Percentiles rank a stretch among this genome's conserved stretches.
Evolutionary conservation across 2,113 vertebrate species (phyloP).

Genomic region (Lepisosteus osseus): DNA sequence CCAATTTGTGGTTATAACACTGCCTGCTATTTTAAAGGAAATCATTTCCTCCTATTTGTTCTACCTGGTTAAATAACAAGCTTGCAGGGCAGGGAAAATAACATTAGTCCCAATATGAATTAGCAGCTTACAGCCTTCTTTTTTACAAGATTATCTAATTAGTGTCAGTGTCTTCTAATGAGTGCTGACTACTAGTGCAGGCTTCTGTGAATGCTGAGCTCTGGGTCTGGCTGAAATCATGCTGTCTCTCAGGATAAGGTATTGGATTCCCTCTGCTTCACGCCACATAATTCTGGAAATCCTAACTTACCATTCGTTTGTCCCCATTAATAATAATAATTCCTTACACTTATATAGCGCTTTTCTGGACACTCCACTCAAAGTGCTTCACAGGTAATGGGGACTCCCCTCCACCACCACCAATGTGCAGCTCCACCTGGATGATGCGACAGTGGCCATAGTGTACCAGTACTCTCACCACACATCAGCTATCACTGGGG

Average conservation of each 20-base stretch:
- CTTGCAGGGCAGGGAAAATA: conserved; percentile 32
- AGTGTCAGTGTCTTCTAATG: conserved; percentile 42
- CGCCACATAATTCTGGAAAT: conserved; percentile 38
- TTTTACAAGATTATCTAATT: conserved; percentile 52
- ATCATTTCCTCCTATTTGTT: background rate
- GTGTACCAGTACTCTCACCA: too few relatives aligned
- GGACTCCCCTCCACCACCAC: too few relatives aligned
- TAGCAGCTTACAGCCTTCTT: conserved; percentile 41
- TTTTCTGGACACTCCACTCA: too few relatives aligned
- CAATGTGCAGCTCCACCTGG: too few relatives aligned
- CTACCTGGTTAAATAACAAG: background rate
- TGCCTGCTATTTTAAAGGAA: conserved; percentile 22
- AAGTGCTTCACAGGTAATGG: too few relatives aligned
- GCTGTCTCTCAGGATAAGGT: conserved; percentile 38
- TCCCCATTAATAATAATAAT: too few relatives aligned
- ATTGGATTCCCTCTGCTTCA: conserved; percentile 34
- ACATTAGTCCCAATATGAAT: conserved; percentile 33
- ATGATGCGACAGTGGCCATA: too few relatives aligned
- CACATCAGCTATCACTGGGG: too few relatives aligned
- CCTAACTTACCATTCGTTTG: conserved; percentile 8
- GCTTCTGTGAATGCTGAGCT: conserved; percentile 17
- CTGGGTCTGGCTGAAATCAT: conserved; percentile 23
- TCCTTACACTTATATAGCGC: too few relatives aligned
- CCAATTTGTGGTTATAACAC: conserved; percentile 29
- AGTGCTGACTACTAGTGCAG: conserved; percentile 6